Evolutionary conservation across 2,113 vertebrate genomes (phyloP).

Genomic region (Triplophysa siluroides): DNA sequence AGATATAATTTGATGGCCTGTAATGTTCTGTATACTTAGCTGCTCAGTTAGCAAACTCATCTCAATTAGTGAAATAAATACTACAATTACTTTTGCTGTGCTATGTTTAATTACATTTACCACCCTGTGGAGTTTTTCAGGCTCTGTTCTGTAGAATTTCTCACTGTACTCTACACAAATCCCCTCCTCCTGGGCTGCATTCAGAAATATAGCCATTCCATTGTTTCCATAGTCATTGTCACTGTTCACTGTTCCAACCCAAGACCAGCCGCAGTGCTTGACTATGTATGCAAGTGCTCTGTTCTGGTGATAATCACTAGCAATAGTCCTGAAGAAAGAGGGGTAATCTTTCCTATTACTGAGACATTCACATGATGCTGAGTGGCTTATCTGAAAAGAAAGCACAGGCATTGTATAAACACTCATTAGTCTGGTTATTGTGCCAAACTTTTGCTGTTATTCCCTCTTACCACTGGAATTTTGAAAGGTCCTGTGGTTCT

Average conservation of each 20-base stretch:
- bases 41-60: conserved; percentile 42
- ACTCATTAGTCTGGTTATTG: neutral
- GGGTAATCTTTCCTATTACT: conserved; percentile 61
- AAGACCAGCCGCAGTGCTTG: conserved; percentile 72
- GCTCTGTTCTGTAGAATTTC: neutral
- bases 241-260: conserved; percentile 47
- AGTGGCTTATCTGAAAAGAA: conserved; percentile 68
- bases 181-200: neutral
- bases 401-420: neutral
- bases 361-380: conserved; percentile 64
- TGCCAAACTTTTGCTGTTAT: neutral
- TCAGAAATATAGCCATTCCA: conserved; percentile 4
- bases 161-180: neutral
- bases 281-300: conserved; percentile 67
- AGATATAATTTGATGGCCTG: neutral
- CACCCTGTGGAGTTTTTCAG: neutral
- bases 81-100: conserved; percentile 68
- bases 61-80: conserved; percentile 68
- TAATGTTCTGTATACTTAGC: neutral
- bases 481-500: no score
- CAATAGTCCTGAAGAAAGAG: conserved; percentile 71
- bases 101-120: conserved; percentile 59
- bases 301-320: conserved; percentile 71
- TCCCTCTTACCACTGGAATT: conserved; percentile 68
- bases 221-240: neutral